Evolutionary conservation across 1,140 invertebrate genomes (phyloP).

Genomic region (Leptinotarsa defecta): DNA sequence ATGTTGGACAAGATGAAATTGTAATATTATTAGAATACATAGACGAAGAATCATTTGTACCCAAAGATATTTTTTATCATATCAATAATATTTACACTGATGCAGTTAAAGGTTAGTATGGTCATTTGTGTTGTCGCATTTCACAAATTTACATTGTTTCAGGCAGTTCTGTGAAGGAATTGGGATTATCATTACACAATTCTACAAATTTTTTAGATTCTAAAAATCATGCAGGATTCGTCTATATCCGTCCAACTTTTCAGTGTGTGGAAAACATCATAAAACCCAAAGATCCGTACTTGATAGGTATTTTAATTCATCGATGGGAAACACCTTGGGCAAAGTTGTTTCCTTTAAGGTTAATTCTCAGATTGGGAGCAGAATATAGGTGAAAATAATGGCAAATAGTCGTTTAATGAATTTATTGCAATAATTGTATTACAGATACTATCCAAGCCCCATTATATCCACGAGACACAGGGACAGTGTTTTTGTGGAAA

Average conservation of each 20-base stretch:
- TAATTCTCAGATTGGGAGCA: slow-evolving; percentile 80
- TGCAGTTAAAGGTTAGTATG: slow-evolving; percentile 69
- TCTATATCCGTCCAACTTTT: slow-evolving; percentile 81
- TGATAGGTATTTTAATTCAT: slow-evolving; percentile 82
- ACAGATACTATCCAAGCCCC: slow-evolving; percentile 81
- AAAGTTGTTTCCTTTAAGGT: slow-evolving; percentile 78
- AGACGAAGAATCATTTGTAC: slow-evolving; percentile 70
- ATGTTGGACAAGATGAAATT: slow-evolving; percentile 86
- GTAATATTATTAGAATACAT: slow-evolving; percentile 78
- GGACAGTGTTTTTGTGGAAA: slow-evolving; percentile 84
- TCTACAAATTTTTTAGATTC: slow-evolving; percentile 72
- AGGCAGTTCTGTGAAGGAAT: slow-evolving; percentile 74
- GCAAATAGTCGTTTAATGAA: background rate
- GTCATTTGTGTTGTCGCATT: background rate
- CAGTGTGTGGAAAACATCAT: slow-evolving; percentile 82
- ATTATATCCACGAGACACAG: slow-evolving; percentile 79
- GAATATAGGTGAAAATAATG: slow-evolving; percentile 68
- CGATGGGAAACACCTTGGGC: slow-evolving; percentile 89
- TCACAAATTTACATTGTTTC: background rate
- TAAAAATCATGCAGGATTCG: slow-evolving; percentile 83
- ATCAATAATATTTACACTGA: slow-evolving; percentile 77
- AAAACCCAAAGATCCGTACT: slow-evolving; percentile 75
- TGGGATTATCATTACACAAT: slow-evolving; percentile 70
- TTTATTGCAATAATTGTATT: background rate
- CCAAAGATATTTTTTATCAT: slow-evolving; percentile 79